These are phyloP conservation scores for Pseudolycoriella hygida DNA, from an alignment of 2,888 invertebrate genomes.

Conservation along the genomic window DNA sequence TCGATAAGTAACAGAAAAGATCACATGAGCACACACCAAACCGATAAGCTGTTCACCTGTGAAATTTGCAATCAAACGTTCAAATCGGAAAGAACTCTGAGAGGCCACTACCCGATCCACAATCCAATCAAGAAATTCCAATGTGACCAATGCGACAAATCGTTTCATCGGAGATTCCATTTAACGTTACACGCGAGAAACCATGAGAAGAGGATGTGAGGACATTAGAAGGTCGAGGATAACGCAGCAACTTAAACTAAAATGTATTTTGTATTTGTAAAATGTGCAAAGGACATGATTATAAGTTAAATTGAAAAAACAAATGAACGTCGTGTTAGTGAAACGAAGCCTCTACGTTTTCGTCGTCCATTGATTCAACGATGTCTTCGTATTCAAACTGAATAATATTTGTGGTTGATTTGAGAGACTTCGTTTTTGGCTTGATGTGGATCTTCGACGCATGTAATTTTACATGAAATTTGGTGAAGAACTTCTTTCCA, in stretches of 20 bases:
- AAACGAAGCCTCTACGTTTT: background rate
- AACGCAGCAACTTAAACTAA: too few species aligned
- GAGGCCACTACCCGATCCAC: constrained; percentile 1
- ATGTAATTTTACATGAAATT: constrained; percentile 10
- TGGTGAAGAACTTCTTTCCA: constrained; percentile 9
- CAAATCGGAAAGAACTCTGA: constrained; percentile 3
- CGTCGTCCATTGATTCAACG: background rate
- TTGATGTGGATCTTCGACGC: constrained; percentile 7
- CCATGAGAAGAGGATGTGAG: background rate
- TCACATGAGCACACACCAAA: background rate
- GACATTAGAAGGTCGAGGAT: too few species aligned
- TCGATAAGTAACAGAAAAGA: constrained; percentile 1
- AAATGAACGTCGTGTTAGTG: too few species aligned
- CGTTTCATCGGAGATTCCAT: constrained; percentile 2
- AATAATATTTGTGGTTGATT: too few species aligned
- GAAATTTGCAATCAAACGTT: background rate
- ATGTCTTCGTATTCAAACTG: background rate
- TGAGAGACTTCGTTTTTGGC: too few species aligned
- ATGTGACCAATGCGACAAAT: background rate
- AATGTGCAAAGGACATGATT: too few species aligned
- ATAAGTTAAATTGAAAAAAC: too few species aligned
- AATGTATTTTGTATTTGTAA: too few species aligned
- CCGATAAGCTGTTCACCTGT: constrained; percentile 1
- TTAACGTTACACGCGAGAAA: background rate
- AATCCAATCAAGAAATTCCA: background rate